Evolutionary conservation across 2,888 invertebrate species (phyloP), one percentile per base, ranked within the genome.

Genomic region (Neocrepidodera transversa): DNA sequence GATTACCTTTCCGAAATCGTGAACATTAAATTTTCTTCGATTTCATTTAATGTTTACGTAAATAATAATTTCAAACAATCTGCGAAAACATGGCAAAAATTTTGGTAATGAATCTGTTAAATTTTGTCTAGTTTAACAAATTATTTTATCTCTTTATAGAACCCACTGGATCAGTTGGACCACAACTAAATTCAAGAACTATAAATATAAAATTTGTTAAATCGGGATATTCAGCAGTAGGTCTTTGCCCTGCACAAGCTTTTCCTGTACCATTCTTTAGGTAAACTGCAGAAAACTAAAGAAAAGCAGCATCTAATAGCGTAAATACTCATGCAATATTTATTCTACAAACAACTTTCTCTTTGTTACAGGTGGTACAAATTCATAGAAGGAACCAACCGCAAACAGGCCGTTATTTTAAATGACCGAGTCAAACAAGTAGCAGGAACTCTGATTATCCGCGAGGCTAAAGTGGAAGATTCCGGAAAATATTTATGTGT

Each of bases 401-500:
- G 92, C 53, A 92, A 93, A 76, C 92, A 92, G 78, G 91, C 92
- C n/a, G 93, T 95, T n/a, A 86, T 88, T 30, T 81, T 95, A 66
- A 91, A 93, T 77, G 95, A 95, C 63, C 86, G 95, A 71, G 91
- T 95, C 14, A 92, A 93, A 73, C 95, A 95, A 82, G 92, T 94
- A 11, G 95, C 95, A 62, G 96, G 96, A 58, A 96, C 96, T 62
- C 83, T 97, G 70, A 93, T 96, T 69, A 95, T 97, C 68, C 88
- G 91, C 66, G 92, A 94, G 76, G 94, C 95, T 10, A 88, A 90
- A 72, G 93, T 95, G 36, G 91, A 92, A 73, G 97, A 97, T 80
- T 94, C 94, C 64, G 97, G 96, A 72, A 93, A 93, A 81, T 97
- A 97, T 78, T 82, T 93, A 62, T 97, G 97, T 78, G 92, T 95